Percentiles rank a stretch among this genome's conserved stretches.
Evolutionary conservation across 1,140 invertebrate species (phyloP).

Genomic region (Drosophila punjabiensis): DNA sequence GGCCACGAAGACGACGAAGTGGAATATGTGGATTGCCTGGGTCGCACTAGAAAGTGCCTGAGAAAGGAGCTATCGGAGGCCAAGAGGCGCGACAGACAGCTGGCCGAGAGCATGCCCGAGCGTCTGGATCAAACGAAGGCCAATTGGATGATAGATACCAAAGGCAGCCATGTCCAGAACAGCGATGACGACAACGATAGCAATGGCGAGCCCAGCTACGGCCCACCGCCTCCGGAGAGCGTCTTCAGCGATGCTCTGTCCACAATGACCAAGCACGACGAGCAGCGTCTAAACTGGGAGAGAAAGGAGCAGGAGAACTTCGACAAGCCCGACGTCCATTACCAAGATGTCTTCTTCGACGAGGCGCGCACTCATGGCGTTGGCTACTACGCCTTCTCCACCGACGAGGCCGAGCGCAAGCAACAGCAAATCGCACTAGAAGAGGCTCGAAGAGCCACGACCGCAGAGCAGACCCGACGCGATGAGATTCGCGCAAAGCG

Average conservation of each 20-base stretch:
- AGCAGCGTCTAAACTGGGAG: slow-evolving; percentile 88
- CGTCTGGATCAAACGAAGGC: slow-evolving; percentile 82
- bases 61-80: slow-evolving; percentile 91
- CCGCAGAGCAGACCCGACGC: slow-evolving; percentile 88
- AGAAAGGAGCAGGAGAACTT: slow-evolving; percentile 87
- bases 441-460: slow-evolving; percentile 90
- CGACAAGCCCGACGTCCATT: slow-evolving; percentile 91
- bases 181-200: slow-evolving; percentile 25
- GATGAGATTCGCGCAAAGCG: slow-evolving; percentile 88
- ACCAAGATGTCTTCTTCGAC: slow-evolving; percentile 95
- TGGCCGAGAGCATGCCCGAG: slow-evolving; percentile 86
- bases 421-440: slow-evolving; percentile 92
- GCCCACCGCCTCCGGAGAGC: slow-evolving; percentile 59
- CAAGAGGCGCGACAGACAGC: slow-evolving; percentile 88
- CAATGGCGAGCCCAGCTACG: slow-evolving; percentile 41
- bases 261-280: slow-evolving; percentile 85
- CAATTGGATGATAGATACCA: slow-evolving; percentile 79
- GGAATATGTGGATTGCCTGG: slow-evolving; percentile 95
- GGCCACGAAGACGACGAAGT: slow-evolving; percentile 87
- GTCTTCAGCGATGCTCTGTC: slow-evolving; percentile 71
- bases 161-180: slow-evolving; percentile 18
- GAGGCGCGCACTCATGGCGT: slow-evolving; percentile 96
- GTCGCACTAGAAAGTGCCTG: slow-evolving; percentile 93
- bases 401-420: slow-evolving; percentile 91
- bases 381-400: slow-evolving; percentile 95